Percentiles rank a stretch among this genome's conserved stretches.
These are phyloP conservation scores for Elmis aenea DNA, from an alignment of 2,888 invertebrate species.

Conservation along the genomic window DNA sequence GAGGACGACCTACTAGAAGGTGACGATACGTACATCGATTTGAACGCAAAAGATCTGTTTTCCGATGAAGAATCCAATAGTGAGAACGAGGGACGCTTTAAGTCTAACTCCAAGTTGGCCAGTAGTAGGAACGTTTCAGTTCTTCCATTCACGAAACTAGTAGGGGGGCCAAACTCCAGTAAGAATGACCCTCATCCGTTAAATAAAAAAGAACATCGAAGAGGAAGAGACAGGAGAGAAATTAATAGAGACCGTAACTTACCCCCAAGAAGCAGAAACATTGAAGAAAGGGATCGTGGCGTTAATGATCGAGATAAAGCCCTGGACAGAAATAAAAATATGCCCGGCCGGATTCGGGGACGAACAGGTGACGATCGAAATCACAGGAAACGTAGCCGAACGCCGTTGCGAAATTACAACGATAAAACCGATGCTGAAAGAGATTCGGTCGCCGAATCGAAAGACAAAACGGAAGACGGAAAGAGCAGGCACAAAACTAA, in stretches of 20 bases:
- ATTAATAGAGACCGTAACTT: constrained; percentile 6
- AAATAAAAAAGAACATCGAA: constrained; percentile 3
- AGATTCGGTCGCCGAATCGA: background rate
- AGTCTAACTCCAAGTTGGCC: constrained; percentile 26
- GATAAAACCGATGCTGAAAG: constrained; percentile 6
- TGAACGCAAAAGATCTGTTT: constrained; percentile 39
- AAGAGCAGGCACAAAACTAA: background rate
- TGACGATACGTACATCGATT: constrained; percentile 30
- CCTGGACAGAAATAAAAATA: constrained; percentile 7
- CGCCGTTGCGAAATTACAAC: constrained; percentile 1
- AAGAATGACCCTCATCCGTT: constrained; percentile 9
- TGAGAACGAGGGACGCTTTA: constrained; percentile 45
- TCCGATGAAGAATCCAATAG: constrained; percentile 44
- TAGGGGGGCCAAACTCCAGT: constrained; percentile 15
- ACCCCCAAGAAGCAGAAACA: constrained; percentile 4
- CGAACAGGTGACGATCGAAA: background rate
- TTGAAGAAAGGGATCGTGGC: constrained; percentile 3
- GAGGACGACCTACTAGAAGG: constrained; percentile 29
- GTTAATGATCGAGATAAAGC: constrained; percentile 8
- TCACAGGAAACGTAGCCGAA: constrained; percentile 1
- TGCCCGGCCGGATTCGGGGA: constrained; percentile 2
- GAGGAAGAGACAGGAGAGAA: constrained; percentile 4
- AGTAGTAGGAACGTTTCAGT: constrained; percentile 13
- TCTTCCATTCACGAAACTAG: constrained; percentile 22
- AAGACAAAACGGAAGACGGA: too few species aligned